phyloP scores from a whole-genome alignment of 2,113 vertebrate species.

The Neofelis nebulosa region DNA sequence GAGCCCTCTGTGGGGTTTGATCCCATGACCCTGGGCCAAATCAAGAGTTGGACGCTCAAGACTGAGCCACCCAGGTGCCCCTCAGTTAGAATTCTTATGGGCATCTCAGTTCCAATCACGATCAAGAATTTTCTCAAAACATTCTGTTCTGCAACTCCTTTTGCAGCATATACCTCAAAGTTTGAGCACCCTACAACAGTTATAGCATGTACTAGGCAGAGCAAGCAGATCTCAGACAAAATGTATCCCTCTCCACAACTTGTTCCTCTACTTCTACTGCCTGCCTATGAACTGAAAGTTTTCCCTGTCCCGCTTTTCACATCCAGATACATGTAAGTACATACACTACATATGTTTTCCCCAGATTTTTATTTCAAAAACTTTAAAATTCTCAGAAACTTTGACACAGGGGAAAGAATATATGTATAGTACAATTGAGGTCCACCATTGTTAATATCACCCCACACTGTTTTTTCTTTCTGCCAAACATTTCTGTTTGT shows the following conservation, averaged over 20 bases:
- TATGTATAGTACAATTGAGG: neutral
- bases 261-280: neutral
- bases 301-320: neutral
- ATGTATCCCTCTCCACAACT: neutral
- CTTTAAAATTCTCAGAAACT: neutral
- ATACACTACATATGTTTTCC: neutral
- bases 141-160: neutral
- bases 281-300: neutral
- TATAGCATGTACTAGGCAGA: neutral
- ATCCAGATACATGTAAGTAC: neutral
- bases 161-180: neutral
- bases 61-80: too few species aligned
- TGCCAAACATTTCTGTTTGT: neutral
- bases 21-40: too few species aligned
- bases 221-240: neutral
- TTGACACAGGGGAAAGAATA: neutral
- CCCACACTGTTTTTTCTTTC: neutral
- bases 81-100: neutral
- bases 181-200: too few species aligned
- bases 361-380: neutral
- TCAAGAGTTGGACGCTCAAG: too few species aligned
- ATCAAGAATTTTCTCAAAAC: neutral
- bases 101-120: neutral
- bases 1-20: too few species aligned
- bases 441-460: neutral